These are phyloP conservation scores for Saturnia pavonia DNA, from an alignment of 2,888 invertebrate species.

Conservation along the genomic window DNA sequence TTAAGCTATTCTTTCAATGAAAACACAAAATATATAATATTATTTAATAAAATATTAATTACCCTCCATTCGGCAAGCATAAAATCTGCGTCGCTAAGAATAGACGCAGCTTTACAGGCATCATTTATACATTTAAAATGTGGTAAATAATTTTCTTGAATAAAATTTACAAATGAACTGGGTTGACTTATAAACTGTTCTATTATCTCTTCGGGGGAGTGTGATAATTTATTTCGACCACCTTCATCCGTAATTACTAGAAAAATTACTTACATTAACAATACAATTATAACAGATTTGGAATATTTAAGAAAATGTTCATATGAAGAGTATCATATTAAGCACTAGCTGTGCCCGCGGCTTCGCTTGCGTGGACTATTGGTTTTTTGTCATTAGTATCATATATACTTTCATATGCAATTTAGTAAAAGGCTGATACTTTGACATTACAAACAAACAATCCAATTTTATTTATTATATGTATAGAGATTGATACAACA, in stretches of 20 bases:
- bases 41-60: conserved; percentile 36
- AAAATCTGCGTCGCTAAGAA: conserved; percentile 86
- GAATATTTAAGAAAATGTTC: neutral
- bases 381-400: too few species aligned
- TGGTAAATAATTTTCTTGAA: conserved; percentile 88
- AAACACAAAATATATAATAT: too few species aligned
- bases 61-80: conserved; percentile 86
- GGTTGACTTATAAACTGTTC: conserved; percentile 86
- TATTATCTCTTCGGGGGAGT: conserved; percentile 85
- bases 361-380: too few species aligned
- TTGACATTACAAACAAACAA: too few species aligned
- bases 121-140: conserved; percentile 87
- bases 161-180: conserved; percentile 84
- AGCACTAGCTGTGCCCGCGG: too few species aligned
- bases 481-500: too few species aligned
- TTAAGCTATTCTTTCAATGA: neutral
- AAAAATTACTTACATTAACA: conserved; percentile 24
- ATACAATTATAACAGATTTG: too few species aligned
- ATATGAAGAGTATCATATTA: neutral
- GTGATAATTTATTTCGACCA: conserved; percentile 74
- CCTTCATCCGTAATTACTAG: conserved; percentile 56
- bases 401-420: too few species aligned
- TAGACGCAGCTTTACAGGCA: conserved; percentile 82
- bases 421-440: too few species aligned
- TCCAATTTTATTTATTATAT: too few species aligned